These are phyloP conservation scores for Papilio machaon DNA, from an alignment of 1,140 invertebrate genomes.

Conservation along the genomic window DNA sequence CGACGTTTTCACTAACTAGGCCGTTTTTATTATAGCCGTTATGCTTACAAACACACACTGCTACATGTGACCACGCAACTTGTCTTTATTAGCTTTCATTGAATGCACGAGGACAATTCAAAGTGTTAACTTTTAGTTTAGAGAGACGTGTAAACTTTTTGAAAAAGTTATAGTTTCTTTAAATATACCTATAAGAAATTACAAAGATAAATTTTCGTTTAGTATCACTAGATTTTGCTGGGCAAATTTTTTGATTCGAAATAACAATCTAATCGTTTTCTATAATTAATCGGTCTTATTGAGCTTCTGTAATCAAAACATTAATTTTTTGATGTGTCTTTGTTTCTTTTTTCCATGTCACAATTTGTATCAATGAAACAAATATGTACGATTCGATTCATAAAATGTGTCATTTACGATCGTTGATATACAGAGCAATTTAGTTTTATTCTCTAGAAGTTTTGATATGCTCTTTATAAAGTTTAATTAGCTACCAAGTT, in stretches of 20 bases:
- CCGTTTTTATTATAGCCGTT: slow-evolving; percentile 73
- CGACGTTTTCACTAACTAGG: slow-evolving; percentile 66
- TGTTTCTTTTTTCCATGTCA: no score
- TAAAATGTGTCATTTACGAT: no score
- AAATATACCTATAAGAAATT: not conserved
- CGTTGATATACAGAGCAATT: not conserved
- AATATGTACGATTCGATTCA: no score
- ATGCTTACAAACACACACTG: slow-evolving; percentile 22
- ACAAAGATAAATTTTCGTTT: not conserved
- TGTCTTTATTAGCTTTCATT: slow-evolving; percentile 47
- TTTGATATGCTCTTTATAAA: not conserved
- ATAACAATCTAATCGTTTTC: no score
- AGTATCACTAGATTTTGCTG: no score
- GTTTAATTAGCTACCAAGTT: not conserved
- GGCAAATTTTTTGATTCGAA: not conserved
- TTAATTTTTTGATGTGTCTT: no score
- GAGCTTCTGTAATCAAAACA: no score
- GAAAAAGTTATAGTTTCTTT: not conserved
- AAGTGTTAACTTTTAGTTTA: not conserved
- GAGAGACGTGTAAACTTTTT: not conserved
- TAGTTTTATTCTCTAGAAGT: not conserved
- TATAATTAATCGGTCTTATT: no score
- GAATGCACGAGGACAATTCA: not conserved
- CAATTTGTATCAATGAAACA: no score
- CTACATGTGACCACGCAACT: not conserved